Conservation (phyloP, 1,140 invertebrate genomes). For the Hyles vespertilio region DNA sequence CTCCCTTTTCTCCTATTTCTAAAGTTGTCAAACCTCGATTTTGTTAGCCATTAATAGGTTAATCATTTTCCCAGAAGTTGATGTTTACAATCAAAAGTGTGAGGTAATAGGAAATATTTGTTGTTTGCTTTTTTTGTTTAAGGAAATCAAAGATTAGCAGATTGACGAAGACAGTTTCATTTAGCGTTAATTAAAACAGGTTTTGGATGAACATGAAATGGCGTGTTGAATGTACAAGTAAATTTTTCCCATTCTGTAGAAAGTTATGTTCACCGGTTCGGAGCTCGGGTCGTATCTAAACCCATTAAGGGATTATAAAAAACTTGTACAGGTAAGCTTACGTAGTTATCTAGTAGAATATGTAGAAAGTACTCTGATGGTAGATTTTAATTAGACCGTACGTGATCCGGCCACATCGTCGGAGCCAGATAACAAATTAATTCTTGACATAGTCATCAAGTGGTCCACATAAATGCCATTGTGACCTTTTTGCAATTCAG, state of each 20-base stretch:
- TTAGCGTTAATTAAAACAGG: neutral
- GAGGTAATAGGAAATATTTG: too few species aligned
- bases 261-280: constrained; percentile 12
- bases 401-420: constrained; percentile 9
- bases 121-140: too few species aligned
- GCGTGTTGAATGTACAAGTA: neutral
- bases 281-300: constrained; percentile 10
- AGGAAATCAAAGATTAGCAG: too few species aligned
- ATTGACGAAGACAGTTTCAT: too few species aligned
- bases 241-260: constrained; percentile 11
- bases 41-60: too few species aligned
- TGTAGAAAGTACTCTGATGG: constrained; percentile 2
- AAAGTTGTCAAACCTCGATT: too few species aligned
- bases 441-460: constrained; percentile 28
- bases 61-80: too few species aligned
- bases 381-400: constrained; percentile 18
- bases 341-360: constrained; percentile 6
- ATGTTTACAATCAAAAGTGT: too few species aligned
- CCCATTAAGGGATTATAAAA: constrained; percentile 12
- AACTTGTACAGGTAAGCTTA: constrained; percentile 13
- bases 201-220: neutral
- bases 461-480: constrained; percentile 22
- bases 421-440: constrained; percentile 28
- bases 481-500: constrained; percentile 15
- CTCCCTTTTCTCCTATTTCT: too few species aligned